phyloP scores from a whole-genome alignment of 1,140 invertebrate species.

The Drosophila rufa region DNA sequence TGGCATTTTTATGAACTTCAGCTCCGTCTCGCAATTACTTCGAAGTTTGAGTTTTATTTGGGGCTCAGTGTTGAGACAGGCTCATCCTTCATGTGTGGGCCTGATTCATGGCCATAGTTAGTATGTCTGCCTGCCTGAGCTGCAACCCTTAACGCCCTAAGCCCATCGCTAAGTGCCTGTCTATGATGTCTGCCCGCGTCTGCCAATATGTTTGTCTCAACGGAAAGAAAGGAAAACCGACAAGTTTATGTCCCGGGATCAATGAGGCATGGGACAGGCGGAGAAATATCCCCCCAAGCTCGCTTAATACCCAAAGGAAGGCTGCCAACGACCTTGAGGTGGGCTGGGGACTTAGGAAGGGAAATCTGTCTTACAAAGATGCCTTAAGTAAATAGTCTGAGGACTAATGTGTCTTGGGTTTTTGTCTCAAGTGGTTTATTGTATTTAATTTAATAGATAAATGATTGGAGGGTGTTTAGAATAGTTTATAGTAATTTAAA shows the following conservation, averaged over 20 bases:
- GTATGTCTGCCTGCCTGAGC: conserved; percentile 51
- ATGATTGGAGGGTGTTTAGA: too few species aligned
- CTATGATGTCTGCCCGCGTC: conserved; percentile 50
- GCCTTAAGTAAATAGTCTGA: neutral
- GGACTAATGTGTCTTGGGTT: conserved; percentile 1
- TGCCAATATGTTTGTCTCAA: conserved; percentile 64
- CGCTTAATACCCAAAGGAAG: conserved; percentile 3
- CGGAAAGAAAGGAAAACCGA: conserved; percentile 44
- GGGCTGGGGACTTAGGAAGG: neutral
- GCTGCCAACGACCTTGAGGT: conserved; percentile 13
- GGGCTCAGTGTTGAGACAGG: conserved; percentile 31
- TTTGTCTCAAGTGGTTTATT: conserved; percentile 5
- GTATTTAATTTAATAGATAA: neutral
- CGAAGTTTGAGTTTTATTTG: conserved; percentile 67
- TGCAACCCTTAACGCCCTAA: conserved; percentile 15
- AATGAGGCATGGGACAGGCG: conserved; percentile 57
- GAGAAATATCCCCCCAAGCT: conserved; percentile 21
- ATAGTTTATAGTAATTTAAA: too few species aligned
- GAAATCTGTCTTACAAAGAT: neutral
- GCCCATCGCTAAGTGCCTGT: conserved; percentile 37
- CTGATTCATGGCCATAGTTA: conserved; percentile 71
- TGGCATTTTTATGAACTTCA: conserved; percentile 68
- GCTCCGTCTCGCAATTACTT: conserved; percentile 61
- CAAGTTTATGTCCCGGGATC: conserved; percentile 69
- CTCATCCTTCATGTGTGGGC: conserved; percentile 38